Conservation (phyloP, 2,113 vertebrate species). For the Ceratotherium simum region DNA sequence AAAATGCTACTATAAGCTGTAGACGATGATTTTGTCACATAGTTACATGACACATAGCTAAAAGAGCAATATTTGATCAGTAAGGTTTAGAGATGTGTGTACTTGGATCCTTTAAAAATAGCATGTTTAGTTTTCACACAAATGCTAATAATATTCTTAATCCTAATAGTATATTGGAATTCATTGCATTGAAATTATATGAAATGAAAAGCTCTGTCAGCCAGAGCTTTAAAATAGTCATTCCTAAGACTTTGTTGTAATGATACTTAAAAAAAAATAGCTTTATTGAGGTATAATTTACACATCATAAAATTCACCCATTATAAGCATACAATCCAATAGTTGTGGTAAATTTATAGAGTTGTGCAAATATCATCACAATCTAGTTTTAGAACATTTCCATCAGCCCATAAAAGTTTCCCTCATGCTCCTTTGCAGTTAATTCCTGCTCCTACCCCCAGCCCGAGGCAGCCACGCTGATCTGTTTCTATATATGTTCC, state of each 20-base stretch:
- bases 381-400: neutral
- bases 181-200: neutral
- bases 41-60: neutral
- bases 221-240: conserved; percentile 5
- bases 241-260: neutral
- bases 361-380: neutral
- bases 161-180: neutral
- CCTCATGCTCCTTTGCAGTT: neutral
- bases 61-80: neutral
- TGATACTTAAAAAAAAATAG: neutral
- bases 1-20: neutral
- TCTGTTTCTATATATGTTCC: neutral
- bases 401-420: neutral
- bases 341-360: neutral
- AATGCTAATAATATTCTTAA: neutral
- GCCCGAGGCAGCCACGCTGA: no score
- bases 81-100: conserved; percentile 7
- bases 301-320: neutral
- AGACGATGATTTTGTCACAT: neutral
- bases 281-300: neutral
- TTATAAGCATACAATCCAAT: neutral
- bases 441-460: neutral
- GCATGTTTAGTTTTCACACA: neutral
- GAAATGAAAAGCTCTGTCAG: neutral
- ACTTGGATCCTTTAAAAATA: neutral